Conservation (phyloP, 2,113 vertebrate species). For the Pterocles orientalis region DNA sequence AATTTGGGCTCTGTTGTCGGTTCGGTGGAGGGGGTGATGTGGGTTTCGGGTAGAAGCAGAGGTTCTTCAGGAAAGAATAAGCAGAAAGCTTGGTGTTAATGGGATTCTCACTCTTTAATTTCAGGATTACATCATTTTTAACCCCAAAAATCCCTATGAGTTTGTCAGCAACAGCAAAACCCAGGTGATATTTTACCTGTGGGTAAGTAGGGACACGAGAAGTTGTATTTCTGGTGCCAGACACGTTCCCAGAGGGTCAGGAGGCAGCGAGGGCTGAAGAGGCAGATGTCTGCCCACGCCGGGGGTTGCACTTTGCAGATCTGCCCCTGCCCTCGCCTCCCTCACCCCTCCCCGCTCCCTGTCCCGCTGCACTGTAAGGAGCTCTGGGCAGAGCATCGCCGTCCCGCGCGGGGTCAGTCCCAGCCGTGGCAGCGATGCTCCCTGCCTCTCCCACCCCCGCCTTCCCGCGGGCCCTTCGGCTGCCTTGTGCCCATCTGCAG, state of each 20-base stretch:
- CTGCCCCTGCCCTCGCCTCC: background rate
- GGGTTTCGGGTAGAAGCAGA: background rate
- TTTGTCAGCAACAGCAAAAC: conserved; percentile 87
- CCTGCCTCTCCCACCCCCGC: background rate
- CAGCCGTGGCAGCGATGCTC: background rate
- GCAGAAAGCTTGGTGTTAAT: background rate
- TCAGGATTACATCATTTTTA: conserved; percentile 83
- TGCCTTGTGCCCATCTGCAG: background rate
- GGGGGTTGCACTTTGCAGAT: background rate
- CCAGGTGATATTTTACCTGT: conserved; percentile 84
- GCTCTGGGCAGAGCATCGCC: background rate
- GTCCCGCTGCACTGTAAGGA: background rate
- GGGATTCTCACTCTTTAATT: background rate
- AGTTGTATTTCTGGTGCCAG: background rate
- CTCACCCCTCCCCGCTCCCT: background rate
- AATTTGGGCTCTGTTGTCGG: background rate
- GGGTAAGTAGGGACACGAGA: conserved; percentile 74
- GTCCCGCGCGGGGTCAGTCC: background rate
- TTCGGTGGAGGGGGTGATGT: background rate
- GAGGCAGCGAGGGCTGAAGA: accelerated
- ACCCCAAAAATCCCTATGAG: conserved; percentile 78
- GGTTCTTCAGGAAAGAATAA: background rate
- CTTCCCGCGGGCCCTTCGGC: background rate
- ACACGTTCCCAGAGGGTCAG: accelerated
- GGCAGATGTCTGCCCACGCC: background rate